phyloP scores from a whole-genome alignment of 1,140 invertebrate genomes.

The Cephus cinctus region DNA sequence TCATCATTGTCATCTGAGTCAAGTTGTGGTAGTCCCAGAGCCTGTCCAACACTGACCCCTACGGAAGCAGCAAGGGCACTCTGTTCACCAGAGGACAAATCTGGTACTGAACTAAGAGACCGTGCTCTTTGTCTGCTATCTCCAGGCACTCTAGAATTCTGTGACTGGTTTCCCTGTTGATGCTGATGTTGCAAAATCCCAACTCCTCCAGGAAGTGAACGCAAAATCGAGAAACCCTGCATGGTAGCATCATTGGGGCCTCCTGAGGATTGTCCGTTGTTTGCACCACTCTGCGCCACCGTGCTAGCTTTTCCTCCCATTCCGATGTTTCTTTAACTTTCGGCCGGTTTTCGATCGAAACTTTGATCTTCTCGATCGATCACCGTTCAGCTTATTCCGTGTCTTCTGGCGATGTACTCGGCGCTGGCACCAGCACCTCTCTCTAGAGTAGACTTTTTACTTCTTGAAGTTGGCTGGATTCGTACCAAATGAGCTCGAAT shows the following conservation, averaged over 20 bases:
- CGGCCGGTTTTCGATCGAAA: too few relatives aligned
- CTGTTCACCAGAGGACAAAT: slow-evolving; percentile 57
- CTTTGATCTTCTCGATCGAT: too few relatives aligned
- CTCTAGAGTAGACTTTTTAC: too few relatives aligned
- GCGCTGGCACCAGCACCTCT: too few relatives aligned
- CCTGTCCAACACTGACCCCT: slow-evolving; percentile 49
- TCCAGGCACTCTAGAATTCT: slow-evolving; percentile 61
- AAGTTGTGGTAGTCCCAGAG: slow-evolving; percentile 46
- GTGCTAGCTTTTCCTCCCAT: slow-evolving; percentile 86
- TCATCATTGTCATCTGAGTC: slow-evolving; percentile 51
- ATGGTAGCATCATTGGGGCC: slow-evolving; percentile 69
- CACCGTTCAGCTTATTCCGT: too few relatives aligned
- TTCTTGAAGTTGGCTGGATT: too few relatives aligned
- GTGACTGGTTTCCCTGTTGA: slow-evolving; percentile 42
- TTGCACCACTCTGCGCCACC: slow-evolving; percentile 69
- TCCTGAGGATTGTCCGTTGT: slow-evolving; percentile 71
- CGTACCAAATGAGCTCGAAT: too few relatives aligned
- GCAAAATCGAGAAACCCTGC: slow-evolving; percentile 70
- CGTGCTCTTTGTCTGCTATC: slow-evolving; percentile 76
- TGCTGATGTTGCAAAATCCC: slow-evolving; percentile 47
- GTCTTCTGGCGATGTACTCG: too few relatives aligned
- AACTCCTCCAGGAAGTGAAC: slow-evolving; percentile 66
- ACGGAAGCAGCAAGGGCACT: slow-evolving; percentile 41
- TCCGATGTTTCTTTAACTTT: too few relatives aligned
- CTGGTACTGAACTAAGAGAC: slow-evolving; percentile 80